Evolutionary conservation across 2,888 invertebrate genomes (phyloP), one percentile per base, ranked within the genome.

Genomic region (Andrena camellia): DNA sequence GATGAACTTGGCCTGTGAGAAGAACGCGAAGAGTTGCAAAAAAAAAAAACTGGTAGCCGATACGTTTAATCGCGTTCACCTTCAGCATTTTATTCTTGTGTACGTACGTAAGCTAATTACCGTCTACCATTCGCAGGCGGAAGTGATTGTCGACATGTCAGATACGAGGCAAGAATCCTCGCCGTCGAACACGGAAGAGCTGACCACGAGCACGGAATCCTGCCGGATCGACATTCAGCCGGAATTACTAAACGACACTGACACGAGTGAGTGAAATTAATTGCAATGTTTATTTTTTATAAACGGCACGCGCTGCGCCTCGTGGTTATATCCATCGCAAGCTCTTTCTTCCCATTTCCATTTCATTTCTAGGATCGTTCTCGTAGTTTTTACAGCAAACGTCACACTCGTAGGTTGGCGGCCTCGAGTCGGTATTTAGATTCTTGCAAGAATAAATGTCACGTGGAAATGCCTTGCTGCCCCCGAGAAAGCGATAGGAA

Each of bases 71-170:
- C 26, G 0, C 10, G 62, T 23, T 33, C 20, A 50, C 35, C 63
- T 63, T 35, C 23, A 10, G 63, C 35, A 13, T 67, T 1, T 20
- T 17, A 31, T 20, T n/a, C 5, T 1, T 23, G 23, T 0, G 2
- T 6, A 1, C 13, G 2, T 33, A 20, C 62, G 62, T 8, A 35
- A 33, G 10, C 13, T 57, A 57, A 57, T 69, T 68, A 20, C 20
- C 23, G n/a, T 48, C 5, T 10, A 13, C 3, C n/a, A 4, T 29
- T 59, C 75, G 0, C 72, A 91, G 91, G 57, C 84, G 66, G 88
- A 89, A 60, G 82, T 90, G 1, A 48, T 77, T 5, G 2, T 91
- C 20, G 82, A 90, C 7, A 86, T 91, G 73, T 59, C 64, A 33
- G 76, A 78, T 6, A 31, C 13, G 20, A 31, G 69, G 3, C 33